Conservation (phyloP, 2,113 vertebrate species). For the Anoura caudifer region DNA sequence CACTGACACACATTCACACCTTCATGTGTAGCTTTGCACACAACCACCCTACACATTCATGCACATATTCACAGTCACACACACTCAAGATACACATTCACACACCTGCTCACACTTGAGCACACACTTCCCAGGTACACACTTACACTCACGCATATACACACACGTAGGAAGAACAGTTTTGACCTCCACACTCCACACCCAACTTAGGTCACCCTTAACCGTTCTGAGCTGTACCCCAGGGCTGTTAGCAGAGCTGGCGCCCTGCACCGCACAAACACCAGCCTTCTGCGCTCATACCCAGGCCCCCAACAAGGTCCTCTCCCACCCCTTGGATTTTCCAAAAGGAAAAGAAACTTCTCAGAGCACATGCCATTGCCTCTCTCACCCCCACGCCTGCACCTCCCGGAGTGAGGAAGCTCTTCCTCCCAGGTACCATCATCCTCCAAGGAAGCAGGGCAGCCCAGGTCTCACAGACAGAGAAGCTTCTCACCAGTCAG, state of each 20-base stretch:
- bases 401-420: not conserved
- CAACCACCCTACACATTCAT: not conserved
- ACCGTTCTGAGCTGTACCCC: not conserved
- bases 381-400: not conserved
- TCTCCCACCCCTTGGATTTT: not conserved
- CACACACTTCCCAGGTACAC: not conserved
- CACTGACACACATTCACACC: not conserved
- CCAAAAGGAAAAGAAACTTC: not conserved
- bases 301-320: not conserved
- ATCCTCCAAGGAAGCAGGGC: not conserved
- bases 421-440: not conserved
- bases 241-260: not conserved
- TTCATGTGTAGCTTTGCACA: not conserved
- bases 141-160: not conserved
- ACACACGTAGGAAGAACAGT: not conserved
- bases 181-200: not conserved
- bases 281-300: not conserved
- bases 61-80: too few species aligned
- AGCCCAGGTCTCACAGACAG: not conserved
- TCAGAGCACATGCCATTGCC: not conserved
- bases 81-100: not conserved
- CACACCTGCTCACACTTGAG: rapidly evolving
- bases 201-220: not conserved
- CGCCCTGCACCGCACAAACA: not conserved
- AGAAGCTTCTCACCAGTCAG: not conserved